A percentile compares a stretch with the other conserved stretches of the same genome.
phyloP scores from a whole-genome alignment of 2,888 invertebrate species.

The Phyto melanocephala region DNA sequence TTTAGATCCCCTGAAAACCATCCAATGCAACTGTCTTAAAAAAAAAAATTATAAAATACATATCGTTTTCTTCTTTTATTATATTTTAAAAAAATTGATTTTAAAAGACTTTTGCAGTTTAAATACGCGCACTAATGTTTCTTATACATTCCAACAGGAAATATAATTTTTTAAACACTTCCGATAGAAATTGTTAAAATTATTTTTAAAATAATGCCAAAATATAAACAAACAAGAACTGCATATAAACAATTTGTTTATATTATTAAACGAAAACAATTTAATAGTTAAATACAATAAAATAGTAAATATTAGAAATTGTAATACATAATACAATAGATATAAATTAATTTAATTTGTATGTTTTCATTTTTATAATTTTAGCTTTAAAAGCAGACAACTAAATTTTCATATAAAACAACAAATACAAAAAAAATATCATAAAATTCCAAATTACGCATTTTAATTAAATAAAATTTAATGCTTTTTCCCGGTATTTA shows the following conservation, averaged over 20 bases:
- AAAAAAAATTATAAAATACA: too few relatives aligned
- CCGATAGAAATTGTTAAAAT: conserved; percentile 51
- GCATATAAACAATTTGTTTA: conserved; percentile 8
- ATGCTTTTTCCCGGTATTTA: background rate
- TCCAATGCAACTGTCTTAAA: too few relatives aligned
- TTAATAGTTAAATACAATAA: background rate
- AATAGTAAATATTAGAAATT: background rate
- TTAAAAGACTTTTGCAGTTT: background rate
- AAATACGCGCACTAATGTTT: background rate
- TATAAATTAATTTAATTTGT: background rate
- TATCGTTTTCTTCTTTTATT: too few relatives aligned
- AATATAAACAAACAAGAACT: conserved; percentile 12
- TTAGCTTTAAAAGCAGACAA: conserved; percentile 15
- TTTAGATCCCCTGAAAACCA: background rate
- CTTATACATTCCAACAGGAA: conserved; percentile 49
- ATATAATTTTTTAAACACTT: conserved; percentile 56
- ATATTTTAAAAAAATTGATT: too few relatives aligned
- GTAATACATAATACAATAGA: background rate
- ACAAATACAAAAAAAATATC: background rate
- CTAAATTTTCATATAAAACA: conserved; percentile 9
- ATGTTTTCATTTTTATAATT: background rate
- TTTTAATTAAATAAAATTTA: conserved; percentile 7
- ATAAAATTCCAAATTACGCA: conserved; percentile 50
- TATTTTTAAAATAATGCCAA: conserved; percentile 18
- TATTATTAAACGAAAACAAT: background rate